Base-by-base conservation (phyloP, 2,113 vertebrate genomes). In the Psittacula cyanocephala region DNA sequence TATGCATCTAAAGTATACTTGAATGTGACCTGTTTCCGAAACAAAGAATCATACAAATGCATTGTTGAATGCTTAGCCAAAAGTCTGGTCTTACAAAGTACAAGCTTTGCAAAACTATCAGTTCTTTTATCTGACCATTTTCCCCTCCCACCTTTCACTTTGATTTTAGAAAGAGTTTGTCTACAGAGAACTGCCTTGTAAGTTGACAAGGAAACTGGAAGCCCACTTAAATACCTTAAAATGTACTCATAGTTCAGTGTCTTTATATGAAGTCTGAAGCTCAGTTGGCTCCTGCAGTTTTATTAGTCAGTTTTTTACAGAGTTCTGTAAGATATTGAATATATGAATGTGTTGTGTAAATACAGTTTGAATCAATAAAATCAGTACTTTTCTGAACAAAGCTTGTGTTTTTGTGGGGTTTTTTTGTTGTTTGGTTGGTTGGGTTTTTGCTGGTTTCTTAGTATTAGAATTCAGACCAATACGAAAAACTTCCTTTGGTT, bases 281-380 rank as follows among this genome's bases (percentile, higher is more conserved):
- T 93, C 88, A 81, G 93, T 95, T 96, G 94, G 92, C 96, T 97
- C 86, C 95, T 98, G 96, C 93, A 97, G 92, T 97, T 98, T 97
- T 97, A 96, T 85, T 92, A 88, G 96, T 96, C 90, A 82, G 57
- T 96, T 98, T 98, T 98, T 97, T 98, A 98, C 95, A 94, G 96
- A 95, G 82, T 95, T 94, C 97, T 98, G 96, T 98, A 97, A 98
- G 93, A 96, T 97, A 98, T 93, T 97, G 96, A 97, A 98, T 94
- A 97, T 96, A 95, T 86, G 92, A 98, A 97, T 97, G 97, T 98
- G 98, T 94, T 95, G 96, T 98, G 98, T 98, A 98, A 98, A 98
- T 98, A 98, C 52, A 91, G 95, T 97, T 98, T 98, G 94, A 91
- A 96, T 93, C 92, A 98, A 98, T 98, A 98, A 98, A 98, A 96